phyloP scores from a whole-genome alignment of 2,113 vertebrate genomes.

The Pachypanchax playfairii region DNA sequence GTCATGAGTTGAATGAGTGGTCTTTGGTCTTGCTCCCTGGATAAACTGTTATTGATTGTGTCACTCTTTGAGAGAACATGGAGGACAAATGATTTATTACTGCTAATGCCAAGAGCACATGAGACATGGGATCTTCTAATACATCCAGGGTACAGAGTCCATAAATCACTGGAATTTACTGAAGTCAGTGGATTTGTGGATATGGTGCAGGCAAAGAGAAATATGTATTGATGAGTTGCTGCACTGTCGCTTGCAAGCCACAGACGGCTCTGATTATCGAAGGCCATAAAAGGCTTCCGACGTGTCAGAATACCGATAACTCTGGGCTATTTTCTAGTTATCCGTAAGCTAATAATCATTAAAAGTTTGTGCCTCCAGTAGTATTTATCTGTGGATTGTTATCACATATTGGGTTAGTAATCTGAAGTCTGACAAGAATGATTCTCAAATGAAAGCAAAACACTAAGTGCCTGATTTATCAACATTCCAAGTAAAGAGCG shows the following conservation, averaged over 20 bases:
- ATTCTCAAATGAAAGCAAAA: too few species aligned
- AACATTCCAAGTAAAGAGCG: too few species aligned
- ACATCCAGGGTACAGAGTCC: slow-evolving; percentile 56
- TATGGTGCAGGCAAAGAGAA: slow-evolving; percentile 31
- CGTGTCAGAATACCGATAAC: slow-evolving; percentile 42
- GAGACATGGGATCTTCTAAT: slow-evolving; percentile 61
- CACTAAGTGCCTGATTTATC: too few species aligned
- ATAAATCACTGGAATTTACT: slow-evolving; percentile 40
- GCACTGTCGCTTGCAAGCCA: slow-evolving; percentile 41
- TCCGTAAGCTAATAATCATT: slow-evolving; percentile 49
- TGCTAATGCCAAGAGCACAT: slow-evolving; percentile 57
- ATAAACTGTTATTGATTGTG: slow-evolving; percentile 74
- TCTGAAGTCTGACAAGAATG: slow-evolving; percentile 42
- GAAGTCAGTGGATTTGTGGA: slow-evolving; percentile 52
- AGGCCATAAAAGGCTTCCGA: slow-evolving; percentile 54
- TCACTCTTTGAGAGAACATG: slow-evolving; percentile 35
- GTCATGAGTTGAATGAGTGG: slow-evolving; percentile 40
- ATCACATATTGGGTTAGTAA: slow-evolving; percentile 49
- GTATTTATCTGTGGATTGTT: slow-evolving; percentile 50
- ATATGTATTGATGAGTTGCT: slow-evolving; percentile 50
- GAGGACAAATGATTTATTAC: slow-evolving; percentile 71
- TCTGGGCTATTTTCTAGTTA: slow-evolving; percentile 50
- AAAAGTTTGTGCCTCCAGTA: slow-evolving; percentile 26
- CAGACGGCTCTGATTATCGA: slow-evolving; percentile 54
- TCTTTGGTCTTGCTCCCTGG: slow-evolving; percentile 42